Percentiles rank a stretch among this genome's conserved stretches.
Conservation (phyloP, 30 jellyfish, hydroid and myxozoan genomes). For the Hydractinia echinata region DNA sequence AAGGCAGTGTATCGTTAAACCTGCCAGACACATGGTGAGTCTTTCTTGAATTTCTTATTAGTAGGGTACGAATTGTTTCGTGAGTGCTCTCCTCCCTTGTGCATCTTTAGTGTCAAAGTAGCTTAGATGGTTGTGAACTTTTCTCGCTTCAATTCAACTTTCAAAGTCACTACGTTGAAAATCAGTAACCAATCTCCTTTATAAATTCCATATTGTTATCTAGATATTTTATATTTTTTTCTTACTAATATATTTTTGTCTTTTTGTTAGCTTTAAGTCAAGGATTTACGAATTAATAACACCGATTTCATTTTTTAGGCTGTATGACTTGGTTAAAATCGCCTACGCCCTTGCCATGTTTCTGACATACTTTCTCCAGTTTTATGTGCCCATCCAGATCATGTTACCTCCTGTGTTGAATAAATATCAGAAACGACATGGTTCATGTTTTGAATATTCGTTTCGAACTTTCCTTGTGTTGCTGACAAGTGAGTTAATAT, state of each 20-base stretch:
- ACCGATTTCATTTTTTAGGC: slow-evolving; percentile 45
- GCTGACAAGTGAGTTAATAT: slow-evolving; percentile 70
- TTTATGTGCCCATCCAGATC: slow-evolving; percentile 95
- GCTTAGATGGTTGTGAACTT: too few relatives aligned
- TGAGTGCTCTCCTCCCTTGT: not conserved
- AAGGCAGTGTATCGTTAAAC: slow-evolving; percentile 67
- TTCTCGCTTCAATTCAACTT: too few relatives aligned
- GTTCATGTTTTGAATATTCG: slow-evolving; percentile 46
- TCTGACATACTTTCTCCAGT: slow-evolving; percentile 85
- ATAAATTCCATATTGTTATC: too few relatives aligned
- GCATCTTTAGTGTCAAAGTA: not conserved
- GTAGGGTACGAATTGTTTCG: not conserved
- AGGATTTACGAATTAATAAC: too few relatives aligned
- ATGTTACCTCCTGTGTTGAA: slow-evolving; percentile 63
- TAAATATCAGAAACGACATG: slow-evolving; percentile 23
- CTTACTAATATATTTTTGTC: too few relatives aligned
- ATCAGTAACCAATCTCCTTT: too few relatives aligned
- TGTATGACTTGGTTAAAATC: slow-evolving; percentile 81
- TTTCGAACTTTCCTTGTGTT: slow-evolving; percentile 76
- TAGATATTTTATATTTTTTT: too few relatives aligned
- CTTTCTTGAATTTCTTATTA: not conserved
- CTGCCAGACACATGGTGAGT: slow-evolving; percentile 73
- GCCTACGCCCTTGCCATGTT: slow-evolving; percentile 92
- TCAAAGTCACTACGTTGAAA: too few relatives aligned
- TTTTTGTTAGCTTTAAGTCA: too few relatives aligned